Evolutionary conservation across 2,797 vertebrate species (phyloP), one percentile per base, ranked within the genome.

Genomic region (Catostomus latipinnis): DNA sequence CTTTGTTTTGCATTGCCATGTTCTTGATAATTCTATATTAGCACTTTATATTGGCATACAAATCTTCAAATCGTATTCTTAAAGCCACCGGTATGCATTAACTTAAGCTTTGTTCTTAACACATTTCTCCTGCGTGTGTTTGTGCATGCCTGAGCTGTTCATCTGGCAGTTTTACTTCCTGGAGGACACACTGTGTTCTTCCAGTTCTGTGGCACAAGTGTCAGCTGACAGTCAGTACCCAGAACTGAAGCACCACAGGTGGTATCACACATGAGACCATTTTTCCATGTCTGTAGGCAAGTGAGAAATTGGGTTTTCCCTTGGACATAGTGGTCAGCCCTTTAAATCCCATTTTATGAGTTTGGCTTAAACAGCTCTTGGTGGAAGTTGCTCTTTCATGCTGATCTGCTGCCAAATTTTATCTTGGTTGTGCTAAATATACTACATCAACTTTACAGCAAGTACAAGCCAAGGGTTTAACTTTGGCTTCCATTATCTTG

Each of bases 151-250:
- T 4, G 12, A 46, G 12, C 60, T 70, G 54, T 88, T 92, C 88
- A 90, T 92, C 90, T 88, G 63, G 0, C 93, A 76, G 84, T 90
- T 92, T 91, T 84, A 87, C 73, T 85, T 77, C 79, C 80, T 81
- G 92, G 92, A 92, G 34, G 94, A 78, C 93, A 89, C 87, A 6
- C 73, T 90, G 91, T 94, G 92, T 93, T 87, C 80, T 88, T 88
- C 91, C 71, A 48, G 46, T 91, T 91, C 92, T 93, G 92, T 93
- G 91, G 90, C 90, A 92, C 88, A 91, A 61, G 90, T 92, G 92
- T 94, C 94, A 95, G 93, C 92, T 95, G 94, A 92, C 89, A 71
- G 61, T 11, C 60, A 62, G 54, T 83, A 76, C 79, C 73, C 71
- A 66, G 71, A 61, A 71, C 67, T 75, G 49, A 61, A 74, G 71